phyloP scores from a whole-genome alignment of 2,797 vertebrate species.

The Xenentodon cancila region DNA sequence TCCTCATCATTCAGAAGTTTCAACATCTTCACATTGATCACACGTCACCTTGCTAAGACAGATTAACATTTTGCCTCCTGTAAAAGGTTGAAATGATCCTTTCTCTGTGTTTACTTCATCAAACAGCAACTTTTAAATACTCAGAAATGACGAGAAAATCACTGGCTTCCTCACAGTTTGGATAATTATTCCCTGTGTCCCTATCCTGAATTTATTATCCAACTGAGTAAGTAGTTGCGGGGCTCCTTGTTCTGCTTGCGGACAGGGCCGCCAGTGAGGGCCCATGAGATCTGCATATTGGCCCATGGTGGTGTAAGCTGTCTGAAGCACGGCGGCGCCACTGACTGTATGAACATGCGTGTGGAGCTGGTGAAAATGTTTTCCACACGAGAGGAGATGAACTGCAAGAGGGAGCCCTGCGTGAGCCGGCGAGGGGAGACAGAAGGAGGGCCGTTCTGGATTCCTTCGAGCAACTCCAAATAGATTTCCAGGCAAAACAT shows the following conservation, averaged over 20 bases:
- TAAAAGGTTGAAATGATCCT: no score
- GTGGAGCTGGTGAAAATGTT: slow-evolving; percentile 80
- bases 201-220: slow-evolving; percentile 62
- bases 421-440: slow-evolving; percentile 78
- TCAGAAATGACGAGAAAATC: slow-evolving; percentile 36
- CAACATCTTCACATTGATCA: not conserved
- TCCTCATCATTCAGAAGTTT: slow-evolving; percentile 13
- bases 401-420: slow-evolving; percentile 61
- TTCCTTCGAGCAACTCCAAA: slow-evolving; percentile 89
- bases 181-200: slow-evolving; percentile 65
- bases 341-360: slow-evolving; percentile 63
- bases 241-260: slow-evolving; percentile 59
- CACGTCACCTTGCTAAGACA: no score
- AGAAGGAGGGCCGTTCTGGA: slow-evolving; percentile 88
- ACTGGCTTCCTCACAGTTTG: slow-evolving; percentile 38
- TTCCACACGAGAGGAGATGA: slow-evolving; percentile 80
- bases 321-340: slow-evolving; percentile 54
- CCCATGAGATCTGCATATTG: slow-evolving; percentile 78
- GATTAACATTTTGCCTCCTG: not conserved
- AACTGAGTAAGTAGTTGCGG: slow-evolving; percentile 64
- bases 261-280: slow-evolving; percentile 50
- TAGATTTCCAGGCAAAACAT: slow-evolving; percentile 88
- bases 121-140: slow-evolving; percentile 7
- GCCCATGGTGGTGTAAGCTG: slow-evolving; percentile 71
- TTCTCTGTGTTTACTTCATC: slow-evolving; percentile 16